Evolutionary conservation across 2,888 invertebrate species (phyloP), one percentile per base, ranked within the genome.

Genomic region (Chloroclysta siterata): DNA sequence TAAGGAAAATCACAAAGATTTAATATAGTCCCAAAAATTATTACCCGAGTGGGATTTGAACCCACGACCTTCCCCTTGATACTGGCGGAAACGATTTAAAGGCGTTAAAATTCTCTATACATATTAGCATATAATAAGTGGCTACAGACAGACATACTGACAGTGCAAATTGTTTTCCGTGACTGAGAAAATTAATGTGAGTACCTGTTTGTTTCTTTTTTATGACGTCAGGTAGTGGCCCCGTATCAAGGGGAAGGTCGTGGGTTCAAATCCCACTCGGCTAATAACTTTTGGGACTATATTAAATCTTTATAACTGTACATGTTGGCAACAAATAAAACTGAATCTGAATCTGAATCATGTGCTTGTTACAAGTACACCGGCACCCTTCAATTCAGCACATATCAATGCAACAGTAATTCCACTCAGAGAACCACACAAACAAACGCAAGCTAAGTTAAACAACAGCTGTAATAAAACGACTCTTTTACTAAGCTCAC

Each of bases 41-140:
- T n/a, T n/a, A n/a, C n/a, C n/a, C n/a, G n/a, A n/a, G n/a, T n/a
- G n/a, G n/a, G n/a, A n/a, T n/a, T n/a, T n/a, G n/a, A n/a, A n/a
- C n/a, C n/a, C n/a, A n/a, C n/a, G n/a, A n/a, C n/a, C n/a, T n/a
- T n/a, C n/a, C n/a, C n/a, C n/a, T n/a, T n/a, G n/a, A 64, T 54
- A 41, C 51, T 41, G 39, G 47, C 52, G 60, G 51, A 72, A 60
- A 60, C 54, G 48, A 59, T 65, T 69, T 70, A 50, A 47, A 64
- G 63, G 70, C 70, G 68, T 65, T 62, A 66, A 72, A 72, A 61
- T 70, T 68, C 59, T 57, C 63, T 54, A 57, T 57, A 61, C 53
- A 47, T 44, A 72, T 72, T 72, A 70, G 60, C 72, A 71, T 72
- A 65, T 72, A 72, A 72, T 72, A 70, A 71, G 67, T 62, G 53